Percentiles rank a stretch among this genome's conserved stretches.
These are phyloP conservation scores for Bombus breviceps DNA, from an alignment of 1,140 invertebrate species.

Conservation along the genomic window DNA sequence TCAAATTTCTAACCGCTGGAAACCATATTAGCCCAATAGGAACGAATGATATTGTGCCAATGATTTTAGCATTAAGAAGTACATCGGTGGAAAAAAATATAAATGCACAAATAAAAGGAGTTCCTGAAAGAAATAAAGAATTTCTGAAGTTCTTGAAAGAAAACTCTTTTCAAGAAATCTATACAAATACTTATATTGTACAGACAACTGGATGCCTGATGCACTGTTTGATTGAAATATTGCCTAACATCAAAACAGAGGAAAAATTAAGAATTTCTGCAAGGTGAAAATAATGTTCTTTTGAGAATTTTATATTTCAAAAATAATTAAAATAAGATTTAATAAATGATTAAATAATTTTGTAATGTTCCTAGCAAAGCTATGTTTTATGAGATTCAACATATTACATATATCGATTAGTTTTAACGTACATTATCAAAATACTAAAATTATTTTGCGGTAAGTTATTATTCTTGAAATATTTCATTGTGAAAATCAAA, in stretches of 20 bases:
- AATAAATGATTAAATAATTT: neutral
- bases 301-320: neutral
- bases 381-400: no score
- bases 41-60: neutral
- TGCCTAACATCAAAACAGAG: conserved; percentile 36
- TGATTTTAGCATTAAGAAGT: conserved; percentile 70
- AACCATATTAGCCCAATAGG: conserved; percentile 37
- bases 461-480: no score
- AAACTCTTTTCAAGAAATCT: conserved; percentile 66
- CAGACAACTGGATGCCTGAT: conserved; percentile 62
- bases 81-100: conserved; percentile 68
- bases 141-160: conserved; percentile 38
- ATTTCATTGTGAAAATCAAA: no score
- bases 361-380: neutral
- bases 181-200: conserved; percentile 57
- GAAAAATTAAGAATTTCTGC: conserved; percentile 66
- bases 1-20: conserved; percentile 50
- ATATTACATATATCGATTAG: no score
- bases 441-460: no score
- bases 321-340: neutral
- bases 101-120: conserved; percentile 38
- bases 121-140: neutral
- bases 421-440: no score
- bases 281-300: conserved; percentile 66
- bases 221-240: conserved; percentile 72